Evolutionary conservation across 2,113 vertebrate species (phyloP).

Genomic region (Brachirus orientalis): DNA sequence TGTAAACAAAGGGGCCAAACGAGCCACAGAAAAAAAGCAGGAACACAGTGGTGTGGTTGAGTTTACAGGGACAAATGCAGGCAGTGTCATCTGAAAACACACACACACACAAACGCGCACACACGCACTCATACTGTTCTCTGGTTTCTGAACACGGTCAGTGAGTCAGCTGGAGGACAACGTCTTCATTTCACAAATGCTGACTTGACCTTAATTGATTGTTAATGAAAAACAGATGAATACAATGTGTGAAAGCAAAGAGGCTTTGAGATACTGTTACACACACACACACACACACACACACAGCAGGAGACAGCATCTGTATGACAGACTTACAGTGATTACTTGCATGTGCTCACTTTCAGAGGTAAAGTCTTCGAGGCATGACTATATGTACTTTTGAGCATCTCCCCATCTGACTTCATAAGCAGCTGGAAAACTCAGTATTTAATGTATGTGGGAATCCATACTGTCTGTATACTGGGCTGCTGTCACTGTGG

Average conservation of each 20-base stretch:
- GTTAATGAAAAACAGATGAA: constrained; percentile 18
- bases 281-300: neutral
- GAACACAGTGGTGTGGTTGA: constrained; percentile 8
- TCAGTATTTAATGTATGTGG: neutral
- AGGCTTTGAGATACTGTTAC: neutral
- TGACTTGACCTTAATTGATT: neutral
- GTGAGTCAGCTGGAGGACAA: neutral
- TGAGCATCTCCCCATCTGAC: constrained; percentile 7
- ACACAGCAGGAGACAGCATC: neutral
- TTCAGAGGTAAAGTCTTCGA: constrained; percentile 9
- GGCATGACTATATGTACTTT: neutral
- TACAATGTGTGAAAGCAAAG: neutral
- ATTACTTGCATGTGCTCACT: neutral
- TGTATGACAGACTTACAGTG: neutral
- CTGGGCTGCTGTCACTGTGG: constrained; percentile 23
- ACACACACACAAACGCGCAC: neutral
- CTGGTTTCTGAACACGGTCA: neutral
- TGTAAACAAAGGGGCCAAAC: constrained; percentile 1
- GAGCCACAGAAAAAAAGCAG: constrained; percentile 1
- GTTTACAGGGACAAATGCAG: neutral
- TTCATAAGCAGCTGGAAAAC: constrained; percentile 30
- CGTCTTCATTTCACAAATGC: neutral
- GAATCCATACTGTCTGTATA: neutral
- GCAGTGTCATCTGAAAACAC: neutral
- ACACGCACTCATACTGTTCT: neutral